Evolutionary conservation across 2,888 invertebrate species (phyloP).

Genomic region (Drosophila anomelani): DNA sequence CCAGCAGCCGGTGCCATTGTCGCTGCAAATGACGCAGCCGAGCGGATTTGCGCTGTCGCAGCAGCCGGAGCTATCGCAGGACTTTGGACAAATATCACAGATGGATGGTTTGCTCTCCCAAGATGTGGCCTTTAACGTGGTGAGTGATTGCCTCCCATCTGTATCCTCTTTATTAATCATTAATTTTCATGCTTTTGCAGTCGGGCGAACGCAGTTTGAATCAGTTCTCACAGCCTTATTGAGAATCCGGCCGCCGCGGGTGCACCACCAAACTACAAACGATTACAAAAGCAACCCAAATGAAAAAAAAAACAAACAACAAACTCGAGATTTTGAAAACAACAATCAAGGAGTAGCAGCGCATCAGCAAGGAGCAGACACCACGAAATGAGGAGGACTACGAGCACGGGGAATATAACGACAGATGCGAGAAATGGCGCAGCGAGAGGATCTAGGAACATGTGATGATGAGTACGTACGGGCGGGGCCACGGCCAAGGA

Average conservation of each 20-base stretch:
- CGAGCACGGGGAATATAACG: constrained; percentile 25
- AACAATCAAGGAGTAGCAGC: constrained; percentile 49
- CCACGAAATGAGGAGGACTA: constrained; percentile 13
- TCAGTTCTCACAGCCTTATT: constrained; percentile 85
- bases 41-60: constrained; percentile 89
- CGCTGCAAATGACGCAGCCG: constrained; percentile 89
- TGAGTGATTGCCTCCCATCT: constrained; percentile 52
- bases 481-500: constrained; percentile 8
- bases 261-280: constrained; percentile 61
- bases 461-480: constrained; percentile 3
- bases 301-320: constrained; percentile 57
- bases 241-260: constrained; percentile 72
- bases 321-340: constrained; percentile 64
- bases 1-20: constrained; percentile 87
- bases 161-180: too few species aligned
- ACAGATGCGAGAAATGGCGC: constrained; percentile 28
- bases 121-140: constrained; percentile 86
- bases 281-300: constrained; percentile 58
- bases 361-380: constrained; percentile 40
- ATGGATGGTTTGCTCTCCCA: constrained; percentile 97
- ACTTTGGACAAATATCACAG: constrained; percentile 88
- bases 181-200: neutral
- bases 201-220: constrained; percentile 83
- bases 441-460: constrained; percentile 16
- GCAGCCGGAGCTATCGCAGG: constrained; percentile 86